Evolutionary conservation across 2,888 invertebrate species (phyloP), one percentile per base, ranked within the genome.

Genomic region (Aphidoletes aphidimyza): DNA sequence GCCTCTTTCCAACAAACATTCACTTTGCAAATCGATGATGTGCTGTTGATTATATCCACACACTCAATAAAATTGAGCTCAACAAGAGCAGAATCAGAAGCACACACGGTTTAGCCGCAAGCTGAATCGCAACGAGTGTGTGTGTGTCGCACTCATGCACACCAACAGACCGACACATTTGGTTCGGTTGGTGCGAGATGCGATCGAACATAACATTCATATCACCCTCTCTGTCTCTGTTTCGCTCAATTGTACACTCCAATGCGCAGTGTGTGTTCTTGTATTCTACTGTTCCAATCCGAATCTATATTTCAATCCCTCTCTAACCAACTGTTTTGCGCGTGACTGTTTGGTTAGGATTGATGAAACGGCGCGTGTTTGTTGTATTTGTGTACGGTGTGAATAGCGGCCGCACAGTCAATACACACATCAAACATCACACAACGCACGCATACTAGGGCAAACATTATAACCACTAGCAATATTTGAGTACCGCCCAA

Each of bases 401-500:
- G n/a, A n/a, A n/a, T n/a, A n/a, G n/a, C n/a, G n/a, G n/a, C n/a
- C n/a, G n/a, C n/a, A n/a, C n/a, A n/a, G n/a, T 22, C 22, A 6
- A 54, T 22, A 14, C 39, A 11, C 5, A 39, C 39, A 39, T 39
- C 39, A 39, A 47, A 19, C 17, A 17, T 17, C 0, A 30, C 26
- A 34, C 69, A 37, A n/a, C 17, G 34, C 36, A 78, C 19, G 8
- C 36, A 37, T 3, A 37, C 37, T 37, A 8, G 0, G 37, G 37
- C 81, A 81, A 8, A 37, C 19, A n/a, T n/a, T 22, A 1, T 17
- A 30, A 81, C 81, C 37, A 37, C 81, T 81, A 81, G 81, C 81
- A n/a, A 81, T 81, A 81, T 81, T 81, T 81, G 83, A 83, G 84
- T 47, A 81, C 84, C 84, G 84, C 84, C 84, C 83, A 81, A 81